phyloP scores from a whole-genome alignment of 2,113 vertebrate species.

The Ochotona curzoniae region DNA sequence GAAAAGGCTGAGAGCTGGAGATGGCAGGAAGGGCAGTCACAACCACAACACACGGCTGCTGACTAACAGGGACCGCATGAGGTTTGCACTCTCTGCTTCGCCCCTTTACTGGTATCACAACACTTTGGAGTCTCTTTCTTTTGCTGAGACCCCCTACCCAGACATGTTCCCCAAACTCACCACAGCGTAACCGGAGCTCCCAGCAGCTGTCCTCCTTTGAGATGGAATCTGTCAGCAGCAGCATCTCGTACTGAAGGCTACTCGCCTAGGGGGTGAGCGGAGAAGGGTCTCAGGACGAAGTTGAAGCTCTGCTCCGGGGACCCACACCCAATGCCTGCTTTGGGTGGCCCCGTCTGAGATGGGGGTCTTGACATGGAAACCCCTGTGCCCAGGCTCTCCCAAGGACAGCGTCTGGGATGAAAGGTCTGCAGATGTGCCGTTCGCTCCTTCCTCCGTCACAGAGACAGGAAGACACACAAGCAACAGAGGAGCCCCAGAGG shows the following conservation, averaged over 20 bases:
- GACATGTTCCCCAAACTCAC: slow-evolving; percentile 84
- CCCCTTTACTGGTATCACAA: fast-evolving
- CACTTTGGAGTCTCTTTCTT: background rate
- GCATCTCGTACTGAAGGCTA: slow-evolving; percentile 98
- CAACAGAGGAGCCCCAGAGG: background rate
- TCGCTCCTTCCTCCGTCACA: background rate
- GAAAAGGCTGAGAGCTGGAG: slow-evolving; percentile 95
- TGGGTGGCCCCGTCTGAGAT: background rate
- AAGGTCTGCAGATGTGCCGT: background rate
- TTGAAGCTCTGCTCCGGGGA: background rate
- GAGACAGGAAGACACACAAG: background rate
- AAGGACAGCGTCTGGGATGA: background rate
- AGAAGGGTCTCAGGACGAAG: background rate
- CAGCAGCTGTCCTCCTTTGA: slow-evolving; percentile 98
- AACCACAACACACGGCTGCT: fast-evolving
- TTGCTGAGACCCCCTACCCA: background rate
- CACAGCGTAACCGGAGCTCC: slow-evolving; percentile 97
- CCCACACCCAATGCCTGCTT: background rate
- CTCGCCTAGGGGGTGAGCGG: slow-evolving; percentile 90
- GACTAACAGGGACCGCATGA: too few relatives aligned
- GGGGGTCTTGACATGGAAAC: background rate
- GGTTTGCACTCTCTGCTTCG: background rate
- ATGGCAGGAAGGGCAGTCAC: background rate
- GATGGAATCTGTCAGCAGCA: slow-evolving; percentile 98
- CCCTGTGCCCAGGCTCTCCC: background rate